Base-by-base conservation (phyloP, 64 coral and sea anemone genomes). In the Pocillopora verrucosa region DNA sequence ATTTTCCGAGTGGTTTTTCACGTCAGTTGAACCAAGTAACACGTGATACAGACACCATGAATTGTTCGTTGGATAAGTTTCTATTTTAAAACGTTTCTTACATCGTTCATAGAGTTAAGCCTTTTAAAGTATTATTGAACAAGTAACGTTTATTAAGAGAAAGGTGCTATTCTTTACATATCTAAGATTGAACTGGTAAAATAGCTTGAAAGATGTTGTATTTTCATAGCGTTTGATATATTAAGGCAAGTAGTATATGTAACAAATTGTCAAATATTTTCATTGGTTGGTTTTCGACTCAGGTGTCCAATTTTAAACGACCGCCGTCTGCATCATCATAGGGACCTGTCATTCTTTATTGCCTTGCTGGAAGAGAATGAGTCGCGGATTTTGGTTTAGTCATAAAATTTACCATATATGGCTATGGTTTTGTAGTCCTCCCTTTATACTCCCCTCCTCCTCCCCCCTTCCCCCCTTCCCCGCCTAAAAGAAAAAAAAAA, bases 1-100 rank as follows among this genome's bases (percentile, higher is more conserved):
- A 86, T 97, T 97, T 80, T 93, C 91, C 11, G 95, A 97, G 90
- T 97, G 95, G 95, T 97, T 97, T 88, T 97, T 97, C 87, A 68
- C 90, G 36, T 89, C 91, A 24, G 84, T 94, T 0, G 95, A 97
- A 37, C 92, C 89, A 19, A 86, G 69, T 56, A 90, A 97, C 61
- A 89, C 91, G 59, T 97, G 13, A 72, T 85, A 11, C 69, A 57
- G 13, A 37, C 34, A 77, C 34, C 10, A 37, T 75, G 13, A 15
- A 36, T 35, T 36, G 15, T 37, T 3, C 5, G 13, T 60, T 6
- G 25, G 37, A 63, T 13, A 67, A 10, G 72, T 56, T 70, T 65
- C 7, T 85, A 30, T 63, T 67, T 83, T 85, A 38, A 4, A 72
- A 57, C 15, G 45, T 24, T 41, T 16, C 68, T 72, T 37, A 30